Percentiles rank a stretch among this genome's conserved stretches.
These are phyloP conservation scores for Chaenocephalus aceratus DNA, from an alignment of 2,113 vertebrate genomes.

Conservation along the genomic window DNA sequence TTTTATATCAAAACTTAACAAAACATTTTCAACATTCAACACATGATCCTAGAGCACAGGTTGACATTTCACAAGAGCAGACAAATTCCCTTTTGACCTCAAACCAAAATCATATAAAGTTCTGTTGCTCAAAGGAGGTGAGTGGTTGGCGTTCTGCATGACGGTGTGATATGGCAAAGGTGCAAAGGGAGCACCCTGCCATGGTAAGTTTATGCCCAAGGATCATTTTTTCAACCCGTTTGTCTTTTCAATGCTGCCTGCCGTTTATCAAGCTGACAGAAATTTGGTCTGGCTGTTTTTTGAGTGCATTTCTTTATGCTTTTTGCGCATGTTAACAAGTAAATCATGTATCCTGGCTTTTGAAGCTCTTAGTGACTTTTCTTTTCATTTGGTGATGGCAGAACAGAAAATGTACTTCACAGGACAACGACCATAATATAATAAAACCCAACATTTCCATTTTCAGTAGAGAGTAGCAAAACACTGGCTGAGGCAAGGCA, in stretches of 20 bases:
- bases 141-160: slow-evolving; percentile 30
- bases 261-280: slow-evolving; percentile 28
- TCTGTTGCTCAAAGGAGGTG: slow-evolving; percentile 24
- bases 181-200: slow-evolving; percentile 38
- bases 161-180: slow-evolving; percentile 31
- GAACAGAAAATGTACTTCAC: slow-evolving; percentile 28
- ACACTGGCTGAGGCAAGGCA: background rate
- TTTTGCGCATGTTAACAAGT: slow-evolving; percentile 13
- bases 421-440: slow-evolving; percentile 18
- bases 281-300: slow-evolving; percentile 28
- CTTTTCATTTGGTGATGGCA: slow-evolving; percentile 4
- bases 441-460: slow-evolving; percentile 29
- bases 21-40: slow-evolving; percentile 21
- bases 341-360: slow-evolving; percentile 23
- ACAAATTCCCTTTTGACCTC: slow-evolving; percentile 40
- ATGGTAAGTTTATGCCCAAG: slow-evolving; percentile 46
- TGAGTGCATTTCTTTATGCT: slow-evolving; percentile 16
- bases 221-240: background rate
- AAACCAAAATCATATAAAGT: slow-evolving; percentile 11
- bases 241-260: slow-evolving; percentile 18
- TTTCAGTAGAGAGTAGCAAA: slow-evolving; percentile 35
- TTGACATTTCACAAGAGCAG: slow-evolving; percentile 43
- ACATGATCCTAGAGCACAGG: background rate
- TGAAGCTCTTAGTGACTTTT: slow-evolving; percentile 30
- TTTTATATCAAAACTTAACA: background rate